phyloP scores from a whole-genome alignment of 2,797 vertebrate species.

The Knipowitschia caucasica region DNA sequence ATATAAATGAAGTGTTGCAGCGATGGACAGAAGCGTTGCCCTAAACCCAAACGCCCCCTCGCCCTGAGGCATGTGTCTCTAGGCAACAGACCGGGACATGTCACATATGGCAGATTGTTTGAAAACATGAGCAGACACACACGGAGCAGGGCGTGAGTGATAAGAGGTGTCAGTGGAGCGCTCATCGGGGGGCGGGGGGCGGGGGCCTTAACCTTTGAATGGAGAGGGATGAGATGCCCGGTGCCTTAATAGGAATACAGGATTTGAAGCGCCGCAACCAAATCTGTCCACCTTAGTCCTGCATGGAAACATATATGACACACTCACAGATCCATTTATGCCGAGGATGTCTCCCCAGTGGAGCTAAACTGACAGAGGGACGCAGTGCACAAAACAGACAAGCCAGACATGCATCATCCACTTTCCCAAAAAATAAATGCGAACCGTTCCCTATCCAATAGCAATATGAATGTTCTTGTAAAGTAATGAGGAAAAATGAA shows the following conservation, averaged over 20 bases:
- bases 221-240: conserved; percentile 30
- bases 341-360: conserved; percentile 17
- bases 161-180: conserved; percentile 39
- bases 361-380: conserved; percentile 31
- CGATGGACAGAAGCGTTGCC: conserved; percentile 9
- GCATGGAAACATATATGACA: conserved; percentile 9
- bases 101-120: conserved; percentile 31
- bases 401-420: conserved; percentile 20
- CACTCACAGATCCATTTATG: conserved; percentile 15
- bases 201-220: conserved; percentile 56
- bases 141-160: conserved; percentile 36
- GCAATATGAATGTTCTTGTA: conserved; percentile 28
- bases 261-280: conserved; percentile 35
- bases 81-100: conserved; percentile 56
- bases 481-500: conserved; percentile 34
- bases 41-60: conserved; percentile 24
- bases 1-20: too few species aligned
- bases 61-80: conserved; percentile 47
- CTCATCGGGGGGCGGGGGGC: too few species aligned
- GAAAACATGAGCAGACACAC: conserved; percentile 16
- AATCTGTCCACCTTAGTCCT: conserved; percentile 16
- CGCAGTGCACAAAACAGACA: conserved; percentile 14
- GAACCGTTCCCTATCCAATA: conserved; percentile 7
- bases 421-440: conserved; percentile 18
- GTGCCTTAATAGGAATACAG: conserved; percentile 27